These are phyloP conservation scores for Lutraria lutraria DNA, from an alignment of 2,888 invertebrate genomes.

Conservation along the genomic window DNA sequence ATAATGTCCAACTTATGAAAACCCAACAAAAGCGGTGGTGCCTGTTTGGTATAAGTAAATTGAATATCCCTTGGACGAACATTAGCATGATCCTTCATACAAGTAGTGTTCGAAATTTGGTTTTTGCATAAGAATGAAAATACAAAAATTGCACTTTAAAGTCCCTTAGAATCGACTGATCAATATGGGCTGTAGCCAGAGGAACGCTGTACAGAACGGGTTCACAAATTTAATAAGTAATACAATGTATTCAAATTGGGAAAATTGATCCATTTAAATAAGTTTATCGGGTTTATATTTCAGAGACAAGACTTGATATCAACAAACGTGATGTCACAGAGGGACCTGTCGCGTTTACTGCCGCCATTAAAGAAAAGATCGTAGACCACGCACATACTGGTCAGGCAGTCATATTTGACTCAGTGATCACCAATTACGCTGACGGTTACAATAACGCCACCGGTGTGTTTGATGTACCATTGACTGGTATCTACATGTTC, in stretches of 20 bases:
- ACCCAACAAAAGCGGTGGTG: neutral
- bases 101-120: too few species aligned
- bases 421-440: conserved; percentile 38
- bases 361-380: conserved; percentile 7
- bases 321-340: neutral
- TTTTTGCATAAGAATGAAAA: neutral
- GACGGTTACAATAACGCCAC: conserved; percentile 35
- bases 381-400: conserved; percentile 36
- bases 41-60: too few species aligned
- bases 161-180: neutral
- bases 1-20: neutral
- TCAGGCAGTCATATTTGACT: conserved; percentile 40
- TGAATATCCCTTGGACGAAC: neutral
- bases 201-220: too few species aligned
- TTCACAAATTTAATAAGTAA: neutral
- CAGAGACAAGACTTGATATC: neutral
- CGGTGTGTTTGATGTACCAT: conserved; percentile 46
- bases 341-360: conserved; percentile 45
- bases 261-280: neutral
- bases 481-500: conserved; percentile 51
- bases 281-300: neutral
- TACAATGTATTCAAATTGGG: neutral
- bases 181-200: too few species aligned
- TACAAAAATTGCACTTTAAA: too few species aligned
- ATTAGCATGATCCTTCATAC: too few species aligned